Evolutionary conservation across 1,140 invertebrate species (phyloP).

Genomic region (Batillaria attramentaria): DNA sequence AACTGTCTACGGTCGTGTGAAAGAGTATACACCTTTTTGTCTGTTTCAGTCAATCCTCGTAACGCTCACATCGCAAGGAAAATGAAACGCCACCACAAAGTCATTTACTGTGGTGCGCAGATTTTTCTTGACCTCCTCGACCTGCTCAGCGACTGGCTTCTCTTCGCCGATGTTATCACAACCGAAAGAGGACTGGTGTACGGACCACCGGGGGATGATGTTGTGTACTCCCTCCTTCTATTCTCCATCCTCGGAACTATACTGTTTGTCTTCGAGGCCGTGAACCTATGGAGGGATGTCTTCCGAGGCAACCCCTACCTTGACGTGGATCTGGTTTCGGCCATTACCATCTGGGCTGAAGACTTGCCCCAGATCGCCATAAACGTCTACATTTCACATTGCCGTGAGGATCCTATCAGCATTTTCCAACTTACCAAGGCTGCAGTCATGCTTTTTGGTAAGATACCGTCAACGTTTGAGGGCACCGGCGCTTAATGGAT

Average conservation of each 20-base stretch:
- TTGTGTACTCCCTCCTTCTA: slow-evolving; percentile 47
- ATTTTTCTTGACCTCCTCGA: slow-evolving; percentile 50
- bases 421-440: slow-evolving; percentile 62
- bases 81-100: no score
- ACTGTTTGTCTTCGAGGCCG: slow-evolving; percentile 55
- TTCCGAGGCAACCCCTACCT: slow-evolving; percentile 51
- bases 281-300: slow-evolving; percentile 55
- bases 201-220: slow-evolving; percentile 46
- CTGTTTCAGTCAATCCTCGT: no score
- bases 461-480: no score
- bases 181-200: slow-evolving; percentile 60
- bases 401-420: slow-evolving; percentile 63
- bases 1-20: no score
- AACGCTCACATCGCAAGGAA: no score
- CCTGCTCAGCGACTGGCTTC: slow-evolving; percentile 61
- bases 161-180: slow-evolving; percentile 54
- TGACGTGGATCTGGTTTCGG: slow-evolving; percentile 52
- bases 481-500: not conserved
- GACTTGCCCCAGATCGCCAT: slow-evolving; percentile 61
- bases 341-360: slow-evolving; percentile 58
- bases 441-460: slow-evolving; percentile 50
- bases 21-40: no score
- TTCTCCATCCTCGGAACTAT: slow-evolving; percentile 57
- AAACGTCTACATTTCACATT: slow-evolving; percentile 53
- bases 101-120: no score